Evolutionary conservation across 53 echinoderm and acorn worm species (phyloP), one percentile per base, ranked within the genome.

Genomic region (Stichopus horrens): DNA sequence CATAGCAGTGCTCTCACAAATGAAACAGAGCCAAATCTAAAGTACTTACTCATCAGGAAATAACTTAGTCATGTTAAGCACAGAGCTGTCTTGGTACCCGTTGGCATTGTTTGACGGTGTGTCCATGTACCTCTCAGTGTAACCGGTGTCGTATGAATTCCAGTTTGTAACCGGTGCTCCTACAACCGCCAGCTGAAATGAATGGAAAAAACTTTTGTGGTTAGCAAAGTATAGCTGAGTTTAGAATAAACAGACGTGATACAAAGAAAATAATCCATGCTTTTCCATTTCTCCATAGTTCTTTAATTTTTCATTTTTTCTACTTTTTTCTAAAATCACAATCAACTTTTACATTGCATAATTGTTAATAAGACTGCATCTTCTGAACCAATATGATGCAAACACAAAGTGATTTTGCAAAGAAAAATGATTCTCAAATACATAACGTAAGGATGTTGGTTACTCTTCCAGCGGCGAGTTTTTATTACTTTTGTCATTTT

Each of bases 41-140:
- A 54, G 7, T 13, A 94, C 99, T 99, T 75, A 99, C 99, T 94
- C 95, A 89, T 99, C 91, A 56, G 99, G 99, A 88, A 99, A 96
- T 68, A 90, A 88, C 88, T 89, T 93, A 83, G 94, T 93, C 57
- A 95, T 65, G 66, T 94, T 93, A 60, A 96, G 95, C 55, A 99
- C 92, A 55, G 99, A 99, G 67, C 96, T 94, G 73, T 96, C 94
- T 11, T 88, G 88, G 59, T 99, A 99, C 54, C 99, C 99, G 7
- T 94, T 93, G 86, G 96, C 93, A 75, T 99, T 99, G 86, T 99
- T 99, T 88, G 74, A 88, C 18, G 99, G 99, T 78, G 95, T 96
- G 88, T 99, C 99, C 92, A 99, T 94, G 92, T 99, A 99, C 8
- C 99, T 88, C 75, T 99, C 99, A 10, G 99, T 99, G 92, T 99